phyloP scores from a whole-genome alignment of 2,888 invertebrate species.

The Corbicula japonica region DNA sequence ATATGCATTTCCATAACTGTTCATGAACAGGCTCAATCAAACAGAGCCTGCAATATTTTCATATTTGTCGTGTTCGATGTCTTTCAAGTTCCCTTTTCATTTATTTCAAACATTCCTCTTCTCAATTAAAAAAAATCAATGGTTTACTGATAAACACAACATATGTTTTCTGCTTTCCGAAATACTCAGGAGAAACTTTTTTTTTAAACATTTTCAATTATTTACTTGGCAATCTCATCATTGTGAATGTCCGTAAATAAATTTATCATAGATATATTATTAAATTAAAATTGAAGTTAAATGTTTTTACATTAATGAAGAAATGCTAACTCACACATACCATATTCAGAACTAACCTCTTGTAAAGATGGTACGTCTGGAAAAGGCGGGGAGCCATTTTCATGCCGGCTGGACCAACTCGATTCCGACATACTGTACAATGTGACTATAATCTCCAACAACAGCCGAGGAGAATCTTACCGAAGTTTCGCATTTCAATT shows the following conservation, averaged over 20 bases:
- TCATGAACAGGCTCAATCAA: too few relatives aligned
- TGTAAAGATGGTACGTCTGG: constrained; percentile 21
- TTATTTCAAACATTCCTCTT: too few relatives aligned
- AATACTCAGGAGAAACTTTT: background rate
- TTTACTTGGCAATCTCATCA: background rate
- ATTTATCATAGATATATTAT: background rate
- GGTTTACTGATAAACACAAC: too few relatives aligned
- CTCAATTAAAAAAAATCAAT: too few relatives aligned
- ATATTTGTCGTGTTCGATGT: too few relatives aligned
- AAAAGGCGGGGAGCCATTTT: constrained; percentile 8
- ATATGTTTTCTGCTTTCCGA: background rate
- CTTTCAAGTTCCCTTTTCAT: too few relatives aligned
- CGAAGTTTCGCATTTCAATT: background rate
- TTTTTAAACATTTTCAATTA: background rate
- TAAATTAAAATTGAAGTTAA: background rate
- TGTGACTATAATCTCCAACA: constrained; percentile 22
- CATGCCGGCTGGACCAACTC: background rate
- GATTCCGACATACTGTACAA: constrained; percentile 18
- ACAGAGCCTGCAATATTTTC: too few relatives aligned
- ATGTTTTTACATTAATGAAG: background rate
- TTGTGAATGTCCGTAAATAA: background rate
- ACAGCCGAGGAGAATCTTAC: constrained; percentile 14
- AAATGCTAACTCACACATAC: background rate
- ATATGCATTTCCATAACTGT: too few relatives aligned
- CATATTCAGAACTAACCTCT: background rate